phyloP scores from a whole-genome alignment of 2,797 vertebrate genomes.

The Paedocypris micromegethes region DNA sequence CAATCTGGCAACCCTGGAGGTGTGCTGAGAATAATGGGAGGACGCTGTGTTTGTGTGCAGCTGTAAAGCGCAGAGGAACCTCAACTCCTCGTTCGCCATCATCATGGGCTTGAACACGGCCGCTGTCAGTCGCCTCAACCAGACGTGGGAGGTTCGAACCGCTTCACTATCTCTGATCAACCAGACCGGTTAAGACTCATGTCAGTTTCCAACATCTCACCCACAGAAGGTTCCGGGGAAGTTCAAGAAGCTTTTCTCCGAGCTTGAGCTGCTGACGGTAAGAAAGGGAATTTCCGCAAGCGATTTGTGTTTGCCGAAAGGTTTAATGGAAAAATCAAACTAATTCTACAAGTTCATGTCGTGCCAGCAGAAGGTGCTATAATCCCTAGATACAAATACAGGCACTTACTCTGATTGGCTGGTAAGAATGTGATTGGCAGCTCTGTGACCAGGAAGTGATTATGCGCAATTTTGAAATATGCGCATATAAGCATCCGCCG shows the following conservation, averaged over 20 bases:
- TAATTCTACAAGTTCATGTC: too few relatives aligned
- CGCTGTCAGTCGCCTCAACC: conserved; percentile 87
- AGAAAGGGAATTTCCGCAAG: conserved; percentile 53
- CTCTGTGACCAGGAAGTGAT: too few relatives aligned
- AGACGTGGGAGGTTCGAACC: conserved; percentile 88
- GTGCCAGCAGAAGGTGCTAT: too few relatives aligned
- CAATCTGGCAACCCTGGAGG: too few relatives aligned
- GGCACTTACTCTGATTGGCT: too few relatives aligned
- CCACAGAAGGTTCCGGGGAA: conserved; percentile 95
- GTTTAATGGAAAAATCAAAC: too few relatives aligned
- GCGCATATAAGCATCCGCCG: too few relatives aligned
- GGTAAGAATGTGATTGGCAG: too few relatives aligned
- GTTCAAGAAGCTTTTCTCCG: conserved; percentile 97
- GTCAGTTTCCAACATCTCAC: background rate
- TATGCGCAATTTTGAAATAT: too few relatives aligned
- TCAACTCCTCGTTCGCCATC: conserved; percentile 95
- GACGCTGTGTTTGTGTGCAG: conserved; percentile 54
- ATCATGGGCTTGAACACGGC: conserved; percentile 98
- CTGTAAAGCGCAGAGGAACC: conserved; percentile 93
- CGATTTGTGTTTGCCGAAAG: too few relatives aligned
- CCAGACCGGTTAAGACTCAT: background rate
- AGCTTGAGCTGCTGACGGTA: conserved; percentile 95
- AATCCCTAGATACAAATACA: too few relatives aligned
- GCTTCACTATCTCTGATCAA: background rate
- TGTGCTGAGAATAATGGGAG: too few relatives aligned